Evolutionary conservation across 2,888 invertebrate genomes (phyloP), one percentile per base, ranked within the genome.

Genomic region (Ophioninae sp.): DNA sequence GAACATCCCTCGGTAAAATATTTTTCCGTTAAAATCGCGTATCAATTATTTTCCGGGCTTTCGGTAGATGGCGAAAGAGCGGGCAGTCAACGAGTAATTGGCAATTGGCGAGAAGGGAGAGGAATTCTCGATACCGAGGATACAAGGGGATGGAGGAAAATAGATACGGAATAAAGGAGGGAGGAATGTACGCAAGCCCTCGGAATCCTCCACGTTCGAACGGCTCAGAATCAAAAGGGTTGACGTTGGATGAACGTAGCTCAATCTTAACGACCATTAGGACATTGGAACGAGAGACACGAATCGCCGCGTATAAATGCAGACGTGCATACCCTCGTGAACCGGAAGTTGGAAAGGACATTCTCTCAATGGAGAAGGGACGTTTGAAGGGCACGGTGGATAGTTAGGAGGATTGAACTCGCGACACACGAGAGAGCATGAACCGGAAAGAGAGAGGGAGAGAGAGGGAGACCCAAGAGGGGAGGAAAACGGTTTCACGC

Each of bases 401-500:
- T 57, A 61, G 69, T 30, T 50, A 57, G 17, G 75, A 39, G 65
- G 39, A 59, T 57, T 62, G 61, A 64, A 50, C 56, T 21, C 6
- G 44, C 23, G 62, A 41, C 21, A 39, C 13, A n/a, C 17, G 44
- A 44, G 41, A n/a, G 59, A 21, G 3, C 10, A 68, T 13, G 39
- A 13, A 37, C 23, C 20, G 79, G 57, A 61, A 20, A 21, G 65
- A 75, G 72, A 39, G 56, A n/a, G n/a, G n/a, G n/a, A n/a, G n/a
- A n/a, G n/a, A n/a, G n/a, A n/a, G n/a, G n/a, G n/a, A n/a, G n/a
- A n/a, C n/a, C n/a, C n/a, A n/a, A 62, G 23, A 72, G 68, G 61
- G 67, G 73, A 78, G 74, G 75, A 78, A 78, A 84, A 75, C 79
- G 78, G 85, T 79, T 82, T 84, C 87, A 89, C 91, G 87, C 90